A percentile compares a stretch with the other conserved stretches of the same genome.
Conservation (phyloP, 2,113 vertebrate genomes). For the Narcine bancroftii region DNA sequence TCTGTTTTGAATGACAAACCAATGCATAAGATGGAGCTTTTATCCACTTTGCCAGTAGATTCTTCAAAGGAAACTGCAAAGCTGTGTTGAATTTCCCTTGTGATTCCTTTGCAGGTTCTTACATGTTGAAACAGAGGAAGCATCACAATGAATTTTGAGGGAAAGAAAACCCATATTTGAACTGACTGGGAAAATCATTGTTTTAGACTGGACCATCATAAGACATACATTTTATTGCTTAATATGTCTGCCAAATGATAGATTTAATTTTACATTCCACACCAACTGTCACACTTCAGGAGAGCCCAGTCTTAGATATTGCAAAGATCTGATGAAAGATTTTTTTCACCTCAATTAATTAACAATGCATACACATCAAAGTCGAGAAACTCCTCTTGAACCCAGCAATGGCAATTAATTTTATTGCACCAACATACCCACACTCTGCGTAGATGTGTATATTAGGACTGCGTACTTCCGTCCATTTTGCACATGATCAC, state of each 20-base stretch:
- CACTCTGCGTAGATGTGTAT: not conserved
- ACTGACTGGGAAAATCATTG: not conserved
- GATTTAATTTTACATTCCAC: not conserved
- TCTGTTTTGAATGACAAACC: not conserved
- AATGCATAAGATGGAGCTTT: not conserved
- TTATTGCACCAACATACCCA: not conserved
- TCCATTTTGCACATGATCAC: not conserved
- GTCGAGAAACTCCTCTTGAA: not conserved
- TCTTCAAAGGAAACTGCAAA: not conserved
- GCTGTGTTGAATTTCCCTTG: not conserved
- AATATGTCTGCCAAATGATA: not conserved
- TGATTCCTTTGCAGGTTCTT: not conserved
- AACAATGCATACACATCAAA: not conserved
- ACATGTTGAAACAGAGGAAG: not conserved
- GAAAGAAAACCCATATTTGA: not conserved
- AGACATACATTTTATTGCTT: not conserved
- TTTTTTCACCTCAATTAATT: not conserved
- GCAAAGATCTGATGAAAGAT: not conserved
- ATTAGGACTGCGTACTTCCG: not conserved
- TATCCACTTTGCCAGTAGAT: not conserved
- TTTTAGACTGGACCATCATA: not conserved
- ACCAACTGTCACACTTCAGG: not conserved
- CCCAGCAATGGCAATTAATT: not conserved
- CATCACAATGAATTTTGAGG: too few relatives aligned
- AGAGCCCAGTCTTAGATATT: too few relatives aligned